Evolutionary conservation across 2,797 vertebrate species (phyloP).

Genomic region (Rhincodon typus): DNA sequence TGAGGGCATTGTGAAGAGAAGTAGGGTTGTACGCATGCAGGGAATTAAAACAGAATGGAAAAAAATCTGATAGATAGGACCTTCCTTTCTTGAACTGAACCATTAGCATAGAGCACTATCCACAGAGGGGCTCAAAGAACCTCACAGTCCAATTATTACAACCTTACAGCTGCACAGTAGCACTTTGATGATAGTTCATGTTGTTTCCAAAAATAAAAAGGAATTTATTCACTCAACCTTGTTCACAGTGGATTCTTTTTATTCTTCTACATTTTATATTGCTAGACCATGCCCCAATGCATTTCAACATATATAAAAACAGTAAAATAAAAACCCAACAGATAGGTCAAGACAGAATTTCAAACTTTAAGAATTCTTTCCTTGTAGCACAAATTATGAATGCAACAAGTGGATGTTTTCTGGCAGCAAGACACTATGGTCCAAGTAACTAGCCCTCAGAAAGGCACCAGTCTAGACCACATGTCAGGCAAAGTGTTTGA

Average conservation of each 20-base stretch:
- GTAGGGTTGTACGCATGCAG: background rate
- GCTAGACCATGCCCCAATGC: background rate
- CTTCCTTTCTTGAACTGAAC: conserved; percentile 12
- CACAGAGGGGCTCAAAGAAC: background rate
- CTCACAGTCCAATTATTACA: conserved; percentile 3
- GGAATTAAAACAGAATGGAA: background rate
- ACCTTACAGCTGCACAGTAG: conserved; percentile 26
- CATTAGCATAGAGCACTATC: background rate
- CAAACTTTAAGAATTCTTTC: background rate
- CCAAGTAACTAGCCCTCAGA: conserved; percentile 27
- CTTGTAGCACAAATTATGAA: conserved; percentile 3
- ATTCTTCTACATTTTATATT: background rate
- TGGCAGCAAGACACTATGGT: background rate
- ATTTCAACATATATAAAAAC: too few relatives aligned
- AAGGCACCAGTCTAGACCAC: conserved; percentile 15
- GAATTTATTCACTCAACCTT: background rate
- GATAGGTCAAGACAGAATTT: background rate
- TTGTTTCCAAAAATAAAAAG: background rate
- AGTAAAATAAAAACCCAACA: background rate
- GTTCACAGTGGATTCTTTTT: too few relatives aligned
- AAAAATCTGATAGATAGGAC: conserved; percentile 3
- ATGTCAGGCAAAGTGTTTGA: background rate
- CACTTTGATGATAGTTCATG: background rate
- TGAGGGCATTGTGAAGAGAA: too few relatives aligned
- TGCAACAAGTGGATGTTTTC: conserved; percentile 15